Evolutionary conservation across 2,888 invertebrate genomes (phyloP), one percentile per base, ranked within the genome.

Genomic region (Xylocampa areola): DNA sequence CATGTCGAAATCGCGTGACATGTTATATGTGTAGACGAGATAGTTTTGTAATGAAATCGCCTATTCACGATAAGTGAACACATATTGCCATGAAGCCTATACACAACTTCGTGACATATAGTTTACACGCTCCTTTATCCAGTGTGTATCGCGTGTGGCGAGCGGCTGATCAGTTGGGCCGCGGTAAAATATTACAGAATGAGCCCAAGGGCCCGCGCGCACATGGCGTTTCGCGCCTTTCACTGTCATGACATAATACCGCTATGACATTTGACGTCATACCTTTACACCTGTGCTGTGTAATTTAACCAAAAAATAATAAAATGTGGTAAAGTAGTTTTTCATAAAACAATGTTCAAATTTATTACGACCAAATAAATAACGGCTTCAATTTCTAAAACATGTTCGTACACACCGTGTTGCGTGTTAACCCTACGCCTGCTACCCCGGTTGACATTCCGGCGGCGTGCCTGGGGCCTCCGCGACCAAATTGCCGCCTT

Each of bases 401-500:
- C 53, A 43, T 62, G 73, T 65, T 40, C 54, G 54, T 44, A 65
- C 59, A 45, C 53, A 53, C 57, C 44, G 61, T 54, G 52, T 80
- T 72, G 82, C 82, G 83, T 83, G 82, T 79, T 81, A 80, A 76
- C 81, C 79, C 75, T 78, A 62, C 62, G 53, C 57, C 67, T 60
- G 72, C 77, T 69, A 75, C 67, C 68, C 72, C 77, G 78, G 77
- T 80, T 82, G 83, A 82, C 88, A 90, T 91, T 91, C 91, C 89
- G 64, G 67, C 81, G 87, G 82, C 88, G 81, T 89, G 81, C 84
- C 81, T 75, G 68, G 77, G 81, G 80, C 80, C 82, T 76, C 77
- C 72, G 73, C 83, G 80, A 80, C 83, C 79, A 81, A 85, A 83
- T 85, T 82, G 84, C 84, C 84, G 86, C 83, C 87, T 91, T 92